A percentile compares a stretch with the other conserved stretches of the same genome.
Evolutionary conservation across 2,888 invertebrate genomes (phyloP).

Genomic region (Epinotia nisella): DNA sequence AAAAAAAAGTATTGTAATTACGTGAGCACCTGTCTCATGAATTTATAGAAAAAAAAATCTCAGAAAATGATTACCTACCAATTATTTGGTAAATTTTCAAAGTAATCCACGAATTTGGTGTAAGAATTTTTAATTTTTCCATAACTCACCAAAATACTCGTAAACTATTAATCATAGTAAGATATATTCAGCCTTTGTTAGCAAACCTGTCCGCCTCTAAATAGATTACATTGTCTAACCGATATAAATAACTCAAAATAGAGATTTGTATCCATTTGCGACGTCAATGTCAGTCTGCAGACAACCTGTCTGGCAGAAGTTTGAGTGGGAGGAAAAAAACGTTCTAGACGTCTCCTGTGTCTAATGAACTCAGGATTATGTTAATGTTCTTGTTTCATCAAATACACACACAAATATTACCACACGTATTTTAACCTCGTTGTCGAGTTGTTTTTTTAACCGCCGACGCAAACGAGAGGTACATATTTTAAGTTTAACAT

Average conservation of each 20-base stretch:
- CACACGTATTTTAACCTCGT: background rate
- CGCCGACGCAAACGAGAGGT: no score
- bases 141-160: background rate
- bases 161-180: constrained; percentile 11
- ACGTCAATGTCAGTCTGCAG: constrained; percentile 12
- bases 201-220: constrained; percentile 22
- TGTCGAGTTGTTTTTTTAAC: no score
- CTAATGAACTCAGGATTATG: constrained; percentile 9
- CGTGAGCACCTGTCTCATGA: no score
- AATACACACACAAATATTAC: background rate
- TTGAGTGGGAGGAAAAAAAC: constrained; percentile 8
- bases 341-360: background rate
- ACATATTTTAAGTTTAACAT: no score
- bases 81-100: background rate
- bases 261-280: background rate
- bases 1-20: no score
- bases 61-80: no score
- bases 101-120: background rate
- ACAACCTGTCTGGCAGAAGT: constrained; percentile 15
- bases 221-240: constrained; percentile 29
- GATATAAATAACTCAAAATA: constrained; percentile 20
- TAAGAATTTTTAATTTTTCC: background rate
- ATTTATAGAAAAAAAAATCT: no score
- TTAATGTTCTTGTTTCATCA: background rate
- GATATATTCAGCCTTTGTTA: constrained; percentile 26